Conservation (phyloP, 2,113 vertebrate genomes). For the Thomomys bottae region DNA sequence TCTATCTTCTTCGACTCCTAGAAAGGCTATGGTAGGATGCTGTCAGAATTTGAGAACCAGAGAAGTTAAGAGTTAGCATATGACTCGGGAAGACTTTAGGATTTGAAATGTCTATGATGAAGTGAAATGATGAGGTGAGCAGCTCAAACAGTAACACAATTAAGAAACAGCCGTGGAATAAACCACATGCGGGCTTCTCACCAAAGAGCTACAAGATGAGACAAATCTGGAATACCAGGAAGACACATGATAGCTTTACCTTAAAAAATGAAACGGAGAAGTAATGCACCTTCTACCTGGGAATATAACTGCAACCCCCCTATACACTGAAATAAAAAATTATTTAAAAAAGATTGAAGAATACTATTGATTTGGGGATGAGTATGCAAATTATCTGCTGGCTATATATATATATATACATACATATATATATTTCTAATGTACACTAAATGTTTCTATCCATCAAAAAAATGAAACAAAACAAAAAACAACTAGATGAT, state of each 20-base stretch:
- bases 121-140: background rate
- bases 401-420: no score
- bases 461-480: no score
- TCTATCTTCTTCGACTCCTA: background rate
- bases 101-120: background rate
- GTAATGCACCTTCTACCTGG: no score
- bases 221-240: background rate
- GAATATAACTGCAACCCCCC: no score
- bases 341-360: no score
- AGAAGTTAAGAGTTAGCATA: background rate
- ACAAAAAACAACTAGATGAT: background rate
- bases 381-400: no score
- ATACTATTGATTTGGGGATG: no score
- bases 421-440: no score
- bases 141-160: background rate
- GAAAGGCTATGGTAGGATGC: background rate
- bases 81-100: background rate
- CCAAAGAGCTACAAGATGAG: background rate
- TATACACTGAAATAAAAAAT: no score
- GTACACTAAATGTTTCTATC: no score
- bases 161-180: background rate
- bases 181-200: conserved; percentile 1
- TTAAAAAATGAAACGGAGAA: no score
- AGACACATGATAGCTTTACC: background rate
- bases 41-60: background rate